Base-by-base conservation (phyloP, 1,140 invertebrate species). In the Elysia chlorotica region DNA sequence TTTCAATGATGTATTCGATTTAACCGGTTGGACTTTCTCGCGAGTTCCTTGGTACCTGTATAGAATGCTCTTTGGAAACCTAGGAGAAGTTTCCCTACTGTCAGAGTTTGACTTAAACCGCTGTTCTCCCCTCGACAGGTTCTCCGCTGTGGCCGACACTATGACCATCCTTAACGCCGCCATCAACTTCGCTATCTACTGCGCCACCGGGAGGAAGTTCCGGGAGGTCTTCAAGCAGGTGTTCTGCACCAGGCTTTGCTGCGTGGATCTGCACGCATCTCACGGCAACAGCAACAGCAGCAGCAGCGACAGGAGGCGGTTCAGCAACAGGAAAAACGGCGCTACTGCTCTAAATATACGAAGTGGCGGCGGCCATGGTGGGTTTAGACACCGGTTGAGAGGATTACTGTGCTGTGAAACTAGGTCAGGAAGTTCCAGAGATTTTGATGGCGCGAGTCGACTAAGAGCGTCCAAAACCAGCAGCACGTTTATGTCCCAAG, bases 181-280 rank as follows among this genome's bases (percentile, higher is more conserved):
- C 25, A 21, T 71, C 57, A 71, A 71, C 28, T 71, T 71, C 33
- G 36, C 53, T 28, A 71, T 71, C 37, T 71, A 71, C 59, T 71
- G 59, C 37, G 69, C 37, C 21, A n/a, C 69, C 6, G 69, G 69
- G 30, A 62, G 59, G n/a, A 71, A 71, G 28, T 71, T 71, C 30
- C 28, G 69, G 14, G 54, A 37, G 25, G 57, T 36, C 0, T 71
- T 71, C 59, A 21, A 25, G 23, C n/a, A 35, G 10, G 14, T 71
- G n/a, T 71, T 71, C 59, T 48, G 2, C 30, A 30, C 53, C 53
- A 65, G 17, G 10, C 33, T 5, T 10, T 25, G 2, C 17, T 5
- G 4, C 30, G n/a, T 2, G 0, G 17, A 6, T 4, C 21, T 1
- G 30, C 37, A 1, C 17, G 35, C 19, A 30, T 1, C 1, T 10